A percentile compares a stretch with the other conserved stretches of the same genome.
Evolutionary conservation across 2,797 vertebrate genomes (phyloP).

Genomic region (Sardinella longiceps): DNA sequence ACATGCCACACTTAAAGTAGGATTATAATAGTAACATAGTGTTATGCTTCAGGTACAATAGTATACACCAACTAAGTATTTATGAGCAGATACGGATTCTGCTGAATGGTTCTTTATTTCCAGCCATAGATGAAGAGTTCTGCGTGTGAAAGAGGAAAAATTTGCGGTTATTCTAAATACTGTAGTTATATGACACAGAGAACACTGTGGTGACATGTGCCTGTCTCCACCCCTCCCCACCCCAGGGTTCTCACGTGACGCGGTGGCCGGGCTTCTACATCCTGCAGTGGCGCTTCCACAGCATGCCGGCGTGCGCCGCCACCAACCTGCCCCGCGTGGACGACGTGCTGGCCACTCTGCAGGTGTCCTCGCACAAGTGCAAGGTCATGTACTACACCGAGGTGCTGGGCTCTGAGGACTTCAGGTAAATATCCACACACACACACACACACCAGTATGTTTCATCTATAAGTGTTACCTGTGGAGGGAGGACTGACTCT

Average conservation of each 20-base stretch:
- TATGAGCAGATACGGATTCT: not conserved
- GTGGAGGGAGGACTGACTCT: not conserved
- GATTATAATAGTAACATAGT: too few relatives aligned
- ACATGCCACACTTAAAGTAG: too few relatives aligned
- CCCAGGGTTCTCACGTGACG: slow-evolving; percentile 94
- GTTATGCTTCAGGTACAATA: not conserved
- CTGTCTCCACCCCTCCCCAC: too few relatives aligned
- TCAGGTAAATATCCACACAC: slow-evolving; percentile 77
- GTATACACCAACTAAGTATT: not conserved
- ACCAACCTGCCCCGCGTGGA: slow-evolving; percentile 94
- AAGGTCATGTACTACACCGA: slow-evolving; percentile 99
- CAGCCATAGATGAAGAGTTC: too few relatives aligned
- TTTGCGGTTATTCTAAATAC: too few relatives aligned
- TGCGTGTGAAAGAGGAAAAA: too few relatives aligned
- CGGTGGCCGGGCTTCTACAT: slow-evolving; percentile 99
- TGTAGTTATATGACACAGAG: too few relatives aligned
- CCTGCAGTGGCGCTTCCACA: slow-evolving; percentile 96
- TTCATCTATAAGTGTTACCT: too few relatives aligned
- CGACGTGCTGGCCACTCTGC: slow-evolving; percentile 93
- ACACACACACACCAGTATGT: not conserved
- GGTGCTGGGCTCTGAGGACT: slow-evolving; percentile 96
- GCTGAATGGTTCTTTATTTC: too few relatives aligned
- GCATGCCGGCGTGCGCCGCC: slow-evolving; percentile 89
- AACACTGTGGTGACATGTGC: too few relatives aligned
- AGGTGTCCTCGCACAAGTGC: slow-evolving; percentile 98